Percentiles rank a stretch among this genome's conserved stretches.
Conservation (phyloP, 1,140 invertebrate species). For the Parapsyche elsis region DNA sequence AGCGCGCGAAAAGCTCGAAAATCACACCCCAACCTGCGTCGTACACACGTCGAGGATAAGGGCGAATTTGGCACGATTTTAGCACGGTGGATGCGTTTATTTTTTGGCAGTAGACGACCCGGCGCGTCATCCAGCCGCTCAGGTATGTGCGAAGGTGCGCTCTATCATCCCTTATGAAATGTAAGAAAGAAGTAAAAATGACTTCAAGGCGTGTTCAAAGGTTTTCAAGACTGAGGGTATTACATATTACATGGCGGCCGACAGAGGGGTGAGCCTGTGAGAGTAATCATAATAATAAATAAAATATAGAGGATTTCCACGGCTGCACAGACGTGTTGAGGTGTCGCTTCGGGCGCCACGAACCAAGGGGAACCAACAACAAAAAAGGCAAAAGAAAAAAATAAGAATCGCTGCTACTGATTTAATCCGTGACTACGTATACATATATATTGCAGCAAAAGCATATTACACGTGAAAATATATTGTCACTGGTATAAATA, state of each 20-base stretch:
- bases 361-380: no score
- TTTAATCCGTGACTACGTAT: neutral
- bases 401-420: neutral
- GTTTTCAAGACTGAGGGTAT: conserved; percentile 44
- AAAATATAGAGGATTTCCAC: conserved; percentile 48
- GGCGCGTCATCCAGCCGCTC: neutral
- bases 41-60: neutral
- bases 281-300: conserved; percentile 52
- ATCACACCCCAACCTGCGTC: neutral
- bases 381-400: neutral
- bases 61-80: neutral
- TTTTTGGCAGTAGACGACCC: neutral
- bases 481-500: no score
- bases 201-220: conserved; percentile 44
- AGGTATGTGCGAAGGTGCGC: conserved; percentile 28
- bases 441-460: no score
- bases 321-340: conserved; percentile 4
- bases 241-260: conserved; percentile 45
- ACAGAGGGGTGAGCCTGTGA: conserved; percentile 18
- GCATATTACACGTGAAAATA: no score
- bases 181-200: conserved; percentile 49
- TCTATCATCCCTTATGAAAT: conserved; percentile 44
- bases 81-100: neutral
- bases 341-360: conserved; percentile 25
- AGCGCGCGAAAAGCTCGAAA: neutral